Evolutionary conservation across 2,888 invertebrate genomes (phyloP), one percentile per base, ranked within the genome.

Genomic region (Busseola fusca): DNA sequence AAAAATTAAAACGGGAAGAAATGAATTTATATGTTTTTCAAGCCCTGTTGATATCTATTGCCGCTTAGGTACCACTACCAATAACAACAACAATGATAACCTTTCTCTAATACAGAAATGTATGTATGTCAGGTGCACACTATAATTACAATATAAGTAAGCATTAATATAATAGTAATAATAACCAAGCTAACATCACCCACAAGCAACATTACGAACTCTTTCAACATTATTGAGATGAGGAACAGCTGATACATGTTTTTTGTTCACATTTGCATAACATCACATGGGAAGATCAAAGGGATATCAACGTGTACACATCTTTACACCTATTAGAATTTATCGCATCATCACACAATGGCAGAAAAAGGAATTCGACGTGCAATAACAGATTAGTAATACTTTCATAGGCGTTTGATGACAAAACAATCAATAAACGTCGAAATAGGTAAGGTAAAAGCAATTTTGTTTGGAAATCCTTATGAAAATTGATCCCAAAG

Each of bases 251-350:
- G 69, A 72, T 80, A 76, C 56, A 16, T 78, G 66, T 79, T 69
- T 56, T 74, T 79, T 68, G 60, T 78, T 65, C 71, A 57, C 65
- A 80, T 80, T 76, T 76, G 60, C 80, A 80, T 80, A 67, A 60
- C 64, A 80, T 80, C 80, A 75, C 42, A 76, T 80, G 79, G 60
- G 79, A 80, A 80, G 37, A 80, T 80, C 79, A 63, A 73, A 62
- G n/a, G 57, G 18, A 72, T 80, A 80, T 80, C 80, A 72, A 12
- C 54, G 57, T 76, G 72, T 69, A 72, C 58, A 72, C 54, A 80
- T 80, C 79, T 76, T 72, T 69, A 72, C 76, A 72, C 80, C 63
- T 76, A 76, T 80, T 80, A 75, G 64, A 62, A 68, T 30, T 65
- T 80, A 79, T 69, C 70, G 34, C 40, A 50, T 48, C 21, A 37